These are phyloP conservation scores for Gila robusta DNA, from an alignment of 2,797 vertebrate species.

Conservation along the genomic window DNA sequence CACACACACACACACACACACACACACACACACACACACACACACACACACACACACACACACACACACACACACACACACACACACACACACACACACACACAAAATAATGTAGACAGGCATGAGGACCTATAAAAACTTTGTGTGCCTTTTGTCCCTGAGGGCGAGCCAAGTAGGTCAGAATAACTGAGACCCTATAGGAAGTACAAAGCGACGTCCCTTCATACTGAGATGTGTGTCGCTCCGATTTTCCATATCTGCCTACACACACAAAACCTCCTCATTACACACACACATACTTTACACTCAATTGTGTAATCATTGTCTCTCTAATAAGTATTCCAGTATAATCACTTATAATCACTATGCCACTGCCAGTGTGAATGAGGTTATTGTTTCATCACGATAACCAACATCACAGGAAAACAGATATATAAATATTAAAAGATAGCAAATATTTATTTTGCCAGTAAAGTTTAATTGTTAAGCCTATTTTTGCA, in stretches of 20 bases:
- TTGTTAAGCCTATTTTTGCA: neutral
- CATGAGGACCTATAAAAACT: conserved; percentile 53
- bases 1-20: conserved; percentile 14
- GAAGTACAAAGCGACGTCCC: conserved; percentile 58
- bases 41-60: conserved; percentile 26
- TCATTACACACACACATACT: neutral
- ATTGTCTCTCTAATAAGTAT: conserved; percentile 10
- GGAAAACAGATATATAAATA: neutral
- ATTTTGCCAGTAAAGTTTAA: neutral
- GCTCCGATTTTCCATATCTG: conserved; percentile 34
- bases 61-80: conserved; percentile 26
- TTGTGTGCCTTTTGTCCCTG: conserved; percentile 45
- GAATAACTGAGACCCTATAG: conserved; percentile 49
- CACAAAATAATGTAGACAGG: conserved; percentile 52
- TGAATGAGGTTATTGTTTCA: neutral
- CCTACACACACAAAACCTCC: neutral
- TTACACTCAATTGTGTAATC: neutral
- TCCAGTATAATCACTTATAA: neutral
- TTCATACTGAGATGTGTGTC: conserved; percentile 40
- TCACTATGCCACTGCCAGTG: neutral
- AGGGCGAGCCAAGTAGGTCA: conserved; percentile 72
- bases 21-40: conserved; percentile 24
- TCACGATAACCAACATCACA: neutral
- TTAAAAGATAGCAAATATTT: neutral
- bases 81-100: conserved; percentile 20